Evolutionary conservation across 1,140 invertebrate species (phyloP).

Genomic region (Sinonovacula constricta): DNA sequence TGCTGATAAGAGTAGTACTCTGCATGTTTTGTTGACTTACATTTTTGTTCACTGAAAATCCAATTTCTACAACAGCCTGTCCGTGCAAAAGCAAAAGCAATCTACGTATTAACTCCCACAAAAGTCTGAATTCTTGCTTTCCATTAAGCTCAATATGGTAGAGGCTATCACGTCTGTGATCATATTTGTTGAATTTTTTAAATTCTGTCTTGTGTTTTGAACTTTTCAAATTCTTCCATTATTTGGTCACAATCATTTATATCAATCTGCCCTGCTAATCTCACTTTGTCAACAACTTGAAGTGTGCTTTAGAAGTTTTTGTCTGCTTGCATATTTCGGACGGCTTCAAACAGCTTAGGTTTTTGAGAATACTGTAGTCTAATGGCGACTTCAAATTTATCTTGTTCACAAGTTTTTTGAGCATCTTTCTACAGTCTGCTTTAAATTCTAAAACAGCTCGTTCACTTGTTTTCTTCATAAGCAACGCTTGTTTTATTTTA

Average conservation of each 20-base stretch:
- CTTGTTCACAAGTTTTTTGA: slow-evolving; percentile 13
- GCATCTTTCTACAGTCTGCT: slow-evolving; percentile 24
- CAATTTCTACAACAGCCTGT: neutral
- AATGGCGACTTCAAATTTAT: slow-evolving; percentile 31
- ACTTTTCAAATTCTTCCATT: slow-evolving; percentile 17
- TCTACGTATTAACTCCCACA: neutral
- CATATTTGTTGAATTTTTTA: slow-evolving; percentile 8
- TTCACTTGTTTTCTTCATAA: slow-evolving; percentile 39
- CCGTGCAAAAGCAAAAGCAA: neutral
- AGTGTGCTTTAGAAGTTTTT: slow-evolving; percentile 19
- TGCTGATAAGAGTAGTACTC: neutral
- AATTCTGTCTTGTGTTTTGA: slow-evolving; percentile 7
- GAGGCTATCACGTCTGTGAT: neutral
- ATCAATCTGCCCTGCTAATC: slow-evolving; percentile 2
- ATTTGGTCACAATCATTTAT: slow-evolving; percentile 33
- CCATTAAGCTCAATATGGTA: slow-evolving; percentile 4
- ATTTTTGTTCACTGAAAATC: neutral
- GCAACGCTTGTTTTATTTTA: slow-evolving; percentile 6
- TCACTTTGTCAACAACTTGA: slow-evolving; percentile 25
- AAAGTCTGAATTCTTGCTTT: neutral
- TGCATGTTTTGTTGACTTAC: neutral
- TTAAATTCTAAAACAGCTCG: slow-evolving; percentile 33
- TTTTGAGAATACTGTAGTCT: slow-evolving; percentile 22
- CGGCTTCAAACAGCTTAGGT: slow-evolving; percentile 29
- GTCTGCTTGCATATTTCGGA: slow-evolving; percentile 17